phyloP scores from a whole-genome alignment of 2,888 invertebrate genomes.

The Hyposoter didymator region DNA sequence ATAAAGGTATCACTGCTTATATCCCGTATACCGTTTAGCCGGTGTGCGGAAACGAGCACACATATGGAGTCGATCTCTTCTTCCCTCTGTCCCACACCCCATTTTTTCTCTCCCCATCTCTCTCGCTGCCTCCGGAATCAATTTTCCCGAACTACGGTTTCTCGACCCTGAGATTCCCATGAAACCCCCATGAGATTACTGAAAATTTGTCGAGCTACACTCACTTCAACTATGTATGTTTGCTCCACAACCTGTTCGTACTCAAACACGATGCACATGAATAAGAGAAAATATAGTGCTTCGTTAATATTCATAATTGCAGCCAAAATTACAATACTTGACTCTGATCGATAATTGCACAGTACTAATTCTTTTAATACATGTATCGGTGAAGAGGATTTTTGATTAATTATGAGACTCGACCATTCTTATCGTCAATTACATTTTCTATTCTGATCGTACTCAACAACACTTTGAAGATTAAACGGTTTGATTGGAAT shows the following conservation, averaged over 20 bases:
- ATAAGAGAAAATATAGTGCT: neutral
- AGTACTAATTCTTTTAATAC: neutral
- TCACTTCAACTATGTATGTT: constrained; percentile 7
- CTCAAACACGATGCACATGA: neutral
- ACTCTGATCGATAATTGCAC: neutral
- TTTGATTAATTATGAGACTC: neutral
- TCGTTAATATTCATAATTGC: neutral
- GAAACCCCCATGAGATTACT: constrained; percentile 26
- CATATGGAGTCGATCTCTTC: neutral
- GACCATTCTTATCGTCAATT: neutral
- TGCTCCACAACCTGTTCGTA: constrained; percentile 5
- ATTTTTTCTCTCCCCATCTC: neutral
- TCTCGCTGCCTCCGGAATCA: constrained; percentile 15
- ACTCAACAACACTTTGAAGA: too few species aligned
- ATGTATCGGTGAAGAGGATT: neutral
- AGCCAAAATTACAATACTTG: neutral
- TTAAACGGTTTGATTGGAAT: neutral
- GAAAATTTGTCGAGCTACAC: constrained; percentile 41
- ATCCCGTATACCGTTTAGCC: constrained; percentile 36
- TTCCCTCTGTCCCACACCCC: neutral
- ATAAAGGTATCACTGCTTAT: constrained; percentile 52
- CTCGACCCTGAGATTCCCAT: constrained; percentile 33
- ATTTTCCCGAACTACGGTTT: constrained; percentile 48
- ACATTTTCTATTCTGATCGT: too few species aligned
- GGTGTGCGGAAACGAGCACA: constrained; percentile 23